Base-by-base conservation (phyloP, 2,888 invertebrate genomes). In the Pachydiplax longipennis region DNA sequence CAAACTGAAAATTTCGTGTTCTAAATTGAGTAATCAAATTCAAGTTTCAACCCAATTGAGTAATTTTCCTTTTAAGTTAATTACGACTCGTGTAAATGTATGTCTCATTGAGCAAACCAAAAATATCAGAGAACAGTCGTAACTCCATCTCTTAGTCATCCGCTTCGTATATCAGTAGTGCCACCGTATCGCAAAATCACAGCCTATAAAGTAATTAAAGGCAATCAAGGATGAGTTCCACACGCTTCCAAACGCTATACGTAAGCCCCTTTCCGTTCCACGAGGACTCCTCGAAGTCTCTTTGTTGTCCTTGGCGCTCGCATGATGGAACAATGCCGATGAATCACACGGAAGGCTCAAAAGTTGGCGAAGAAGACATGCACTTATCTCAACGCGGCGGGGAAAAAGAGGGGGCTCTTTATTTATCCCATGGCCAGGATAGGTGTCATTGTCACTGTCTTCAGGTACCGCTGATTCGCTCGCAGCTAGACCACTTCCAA, bases 351-450 rank as follows among this genome's bases (percentile, higher is more conserved):
- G 61, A 37, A 18, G 22, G 31, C 6, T 13, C 80, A 37, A 81
- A 37, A 40, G 81, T 37, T 81, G 35, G 61, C 87, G 61, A 35
- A n/a, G 58, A n/a, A 22, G 61, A 58, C 83, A 58, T 53, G 35
- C 82, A 53, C 53, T 65, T 65, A 65, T 61, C 82, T 82, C 48
- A 61, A 61, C 13, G 83, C 35, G 61, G 83, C 31, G 73, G 90
- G 91, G 82, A 13, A 13, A 40, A 31, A 37, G 61, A 73, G 61
- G 90, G 58, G 80, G 83, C 92, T 58, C 58, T 83, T 83, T 35
- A 83, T 83, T 61, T 58, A 83, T 92, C 91, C 92, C 92, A 44
- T 37, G 37, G 37, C 37, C 5, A 92, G 92, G 92, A 92, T 92
- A 93, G 93, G 92, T 92, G 92, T 87, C 87, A 87, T 87, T 87